Conservation (phyloP, 2,797 vertebrate genomes). For the Protonibea diacanthus region DNA sequence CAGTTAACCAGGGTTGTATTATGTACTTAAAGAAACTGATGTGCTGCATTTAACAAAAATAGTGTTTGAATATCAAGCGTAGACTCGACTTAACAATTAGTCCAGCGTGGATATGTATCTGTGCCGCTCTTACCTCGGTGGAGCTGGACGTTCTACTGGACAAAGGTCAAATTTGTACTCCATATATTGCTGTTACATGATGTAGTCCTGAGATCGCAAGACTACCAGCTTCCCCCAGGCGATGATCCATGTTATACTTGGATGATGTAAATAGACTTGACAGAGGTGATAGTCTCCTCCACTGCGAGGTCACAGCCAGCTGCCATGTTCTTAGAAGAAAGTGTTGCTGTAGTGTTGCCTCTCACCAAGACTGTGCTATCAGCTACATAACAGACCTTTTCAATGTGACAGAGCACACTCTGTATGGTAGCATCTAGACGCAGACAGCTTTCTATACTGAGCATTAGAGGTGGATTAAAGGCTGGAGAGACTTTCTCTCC, state of each 20-base stretch:
- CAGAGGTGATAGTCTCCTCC: conserved; percentile 46
- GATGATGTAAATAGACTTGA: conserved; percentile 43
- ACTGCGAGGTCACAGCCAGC: conserved; percentile 54
- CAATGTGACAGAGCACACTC: conserved; percentile 18
- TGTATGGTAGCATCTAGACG: not conserved
- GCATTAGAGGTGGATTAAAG: conserved; percentile 12
- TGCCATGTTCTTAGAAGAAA: conserved; percentile 43
- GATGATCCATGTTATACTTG: conserved; percentile 29
- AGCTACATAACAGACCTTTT: conserved; percentile 50
- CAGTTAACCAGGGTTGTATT: not conserved
- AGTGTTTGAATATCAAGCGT: not conserved
- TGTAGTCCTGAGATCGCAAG: conserved; percentile 1
- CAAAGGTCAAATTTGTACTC: conserved; percentile 29
- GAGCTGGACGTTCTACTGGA: not conserved
- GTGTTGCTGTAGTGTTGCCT: conserved; percentile 37
- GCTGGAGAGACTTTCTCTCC: conserved; percentile 9
- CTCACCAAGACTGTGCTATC: conserved; percentile 29
- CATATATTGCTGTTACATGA: conserved; percentile 18
- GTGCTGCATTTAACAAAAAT: not conserved
- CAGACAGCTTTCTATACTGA: conserved; percentile 20
- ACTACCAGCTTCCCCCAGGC: conserved; percentile 1
- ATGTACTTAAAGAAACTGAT: not conserved
- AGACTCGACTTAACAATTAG: not conserved
- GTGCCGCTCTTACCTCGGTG: not conserved
- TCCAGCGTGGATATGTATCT: not conserved